Base-by-base conservation (phyloP, 2,888 invertebrate species). In the Hoplodrina blanda region DNA sequence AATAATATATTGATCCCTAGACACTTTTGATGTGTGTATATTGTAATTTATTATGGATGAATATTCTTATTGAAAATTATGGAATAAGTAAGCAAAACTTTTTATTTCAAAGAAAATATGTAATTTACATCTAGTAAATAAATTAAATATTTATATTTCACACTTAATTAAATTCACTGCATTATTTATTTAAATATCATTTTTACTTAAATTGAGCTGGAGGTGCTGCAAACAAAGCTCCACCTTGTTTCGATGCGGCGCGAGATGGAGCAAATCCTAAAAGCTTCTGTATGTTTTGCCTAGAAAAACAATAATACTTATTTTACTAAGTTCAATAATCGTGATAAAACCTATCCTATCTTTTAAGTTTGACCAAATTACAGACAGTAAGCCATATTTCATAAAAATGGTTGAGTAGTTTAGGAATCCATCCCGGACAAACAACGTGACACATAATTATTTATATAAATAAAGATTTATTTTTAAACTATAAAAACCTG, bases 261-360 rank as follows among this genome's bases (percentile, higher is more conserved):
- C 99, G 96, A 1, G 99, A 99, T 62, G 99, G 99, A 0, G 99
- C 99, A 94, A 99, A 99, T 65, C 99, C 99, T 57, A 99, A 95
- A 68, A 99, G 91, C 91, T 99, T 99, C 94, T 99, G 99, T 78
- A 99, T 99, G 91, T 99, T 99, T 97, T 99, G 98, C 61, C 98
- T 97, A 90, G 75, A 90, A 92, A 78, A 73, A 73, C n/a, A 64
- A 56, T 52, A 7, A 19, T 44, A 41, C 17, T 41, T 30, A 11
- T 41, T 33, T 15, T 25, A 25, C 2, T 25, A 2, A 25, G 25
- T 1, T 25, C 25, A 25, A 25, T 25, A 25, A 25, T 25, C 25
- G 2, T 2, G 2, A 1, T 25, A 25, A 25, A 25, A 25, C 1
- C 25, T 25, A 25, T 25, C 25, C 25, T 25, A 25, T 25, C 25